Percentiles rank a stretch among this genome's conserved stretches.
These are phyloP conservation scores for Archaeoteleia sp. DNA, from an alignment of 2,888 invertebrate genomes.

Conservation along the genomic window DNA sequence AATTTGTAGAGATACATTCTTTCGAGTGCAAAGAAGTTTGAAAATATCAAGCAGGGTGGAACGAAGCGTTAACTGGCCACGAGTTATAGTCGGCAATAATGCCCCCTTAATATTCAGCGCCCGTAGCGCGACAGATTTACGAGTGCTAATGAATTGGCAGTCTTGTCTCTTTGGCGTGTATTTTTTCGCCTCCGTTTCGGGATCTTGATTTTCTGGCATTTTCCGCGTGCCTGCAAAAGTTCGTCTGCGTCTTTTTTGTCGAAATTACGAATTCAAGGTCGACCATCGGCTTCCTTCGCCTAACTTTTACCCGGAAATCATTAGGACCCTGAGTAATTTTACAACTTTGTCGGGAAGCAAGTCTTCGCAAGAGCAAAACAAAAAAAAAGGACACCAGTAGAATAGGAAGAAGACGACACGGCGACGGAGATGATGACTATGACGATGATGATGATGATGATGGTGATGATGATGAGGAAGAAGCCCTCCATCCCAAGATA, in stretches of 20 bases:
- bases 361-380: constrained; percentile 10
- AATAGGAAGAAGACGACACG: constrained; percentile 54
- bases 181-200: constrained; percentile 48
- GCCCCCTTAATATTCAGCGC: constrained; percentile 73
- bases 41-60: constrained; percentile 44
- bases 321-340: constrained; percentile 61
- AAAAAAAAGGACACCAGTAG: constrained; percentile 20
- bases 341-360: constrained; percentile 57
- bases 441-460: constrained; percentile 55
- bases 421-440: constrained; percentile 54
- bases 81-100: constrained; percentile 71
- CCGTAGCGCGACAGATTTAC: constrained; percentile 72
- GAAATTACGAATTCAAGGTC: constrained; percentile 53
- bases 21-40: constrained; percentile 26
- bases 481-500: constrained; percentile 58
- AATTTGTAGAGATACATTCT: too few species aligned
- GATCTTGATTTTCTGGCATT: constrained; percentile 48
- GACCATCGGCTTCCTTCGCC: constrained; percentile 39
- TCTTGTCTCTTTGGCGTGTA: constrained; percentile 54
- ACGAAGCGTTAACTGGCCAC: constrained; percentile 66
- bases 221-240: constrained; percentile 55
- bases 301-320: constrained; percentile 67
- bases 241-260: constrained; percentile 35
- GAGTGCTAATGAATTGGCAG: constrained; percentile 73
- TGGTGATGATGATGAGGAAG: constrained; percentile 56